Evolutionary conservation across 2,888 invertebrate genomes (phyloP).

Genomic region (Sinopyrophorus schimmeli): DNA sequence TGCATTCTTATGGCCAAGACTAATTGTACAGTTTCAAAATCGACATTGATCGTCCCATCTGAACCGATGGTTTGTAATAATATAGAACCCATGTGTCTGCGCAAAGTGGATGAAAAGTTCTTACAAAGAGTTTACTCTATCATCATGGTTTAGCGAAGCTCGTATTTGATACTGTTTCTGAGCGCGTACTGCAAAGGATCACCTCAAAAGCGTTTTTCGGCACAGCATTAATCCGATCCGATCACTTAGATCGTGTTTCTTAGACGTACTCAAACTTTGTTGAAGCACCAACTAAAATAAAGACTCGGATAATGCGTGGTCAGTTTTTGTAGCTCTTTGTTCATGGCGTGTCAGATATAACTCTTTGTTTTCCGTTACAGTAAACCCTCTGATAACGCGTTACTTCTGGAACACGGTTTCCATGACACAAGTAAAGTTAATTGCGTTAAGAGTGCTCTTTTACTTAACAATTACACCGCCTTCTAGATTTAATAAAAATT

Average conservation of each 20-base stretch:
- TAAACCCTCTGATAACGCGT: slow-evolving; percentile 13
- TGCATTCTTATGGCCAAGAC: background rate
- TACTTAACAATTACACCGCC: no score
- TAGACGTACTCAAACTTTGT: slow-evolving; percentile 36
- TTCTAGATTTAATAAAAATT: no score
- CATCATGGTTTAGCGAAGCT: slow-evolving; percentile 40
- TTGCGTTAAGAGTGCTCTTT: no score
- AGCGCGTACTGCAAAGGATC: slow-evolving; percentile 39
- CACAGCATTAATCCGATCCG: slow-evolving; percentile 43
- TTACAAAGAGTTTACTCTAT: slow-evolving; percentile 39
- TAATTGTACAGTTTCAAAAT: slow-evolving; percentile 42
- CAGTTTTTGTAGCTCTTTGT: slow-evolving; percentile 31
- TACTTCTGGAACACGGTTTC: slow-evolving; percentile 16
- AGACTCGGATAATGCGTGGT: slow-evolving; percentile 36
- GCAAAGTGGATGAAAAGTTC: slow-evolving; percentile 38
- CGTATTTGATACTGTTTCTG: slow-evolving; percentile 41
- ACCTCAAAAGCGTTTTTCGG: slow-evolving; percentile 43
- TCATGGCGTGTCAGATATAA: slow-evolving; percentile 32
- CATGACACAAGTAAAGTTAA: slow-evolving; percentile 29
- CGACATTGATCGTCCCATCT: slow-evolving; percentile 36
- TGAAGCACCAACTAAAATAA: slow-evolving; percentile 33
- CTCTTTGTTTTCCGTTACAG: slow-evolving; percentile 10
- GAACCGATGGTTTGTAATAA: slow-evolving; percentile 32
- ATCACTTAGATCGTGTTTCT: slow-evolving; percentile 41
- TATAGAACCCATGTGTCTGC: slow-evolving; percentile 35